Evolutionary conservation across 2,113 vertebrate species (phyloP).

Genomic region (Engraulis encrasicolus): DNA sequence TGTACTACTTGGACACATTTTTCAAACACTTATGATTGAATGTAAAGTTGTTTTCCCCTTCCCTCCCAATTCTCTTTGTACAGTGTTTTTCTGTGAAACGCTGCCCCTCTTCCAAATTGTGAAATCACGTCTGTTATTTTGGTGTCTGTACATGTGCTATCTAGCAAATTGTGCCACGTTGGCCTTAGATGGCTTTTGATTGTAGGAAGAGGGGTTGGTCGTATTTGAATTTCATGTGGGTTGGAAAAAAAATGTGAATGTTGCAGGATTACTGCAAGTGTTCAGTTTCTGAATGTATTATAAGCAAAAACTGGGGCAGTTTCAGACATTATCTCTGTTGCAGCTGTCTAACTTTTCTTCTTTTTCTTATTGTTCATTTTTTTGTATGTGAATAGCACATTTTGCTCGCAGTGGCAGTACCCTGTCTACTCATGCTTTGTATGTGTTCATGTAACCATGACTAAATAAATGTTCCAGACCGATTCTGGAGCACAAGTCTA

Average conservation of each 20-base stretch:
- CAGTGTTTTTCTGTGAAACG: not conserved
- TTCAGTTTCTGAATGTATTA: not conserved
- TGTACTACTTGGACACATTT: not conserved
- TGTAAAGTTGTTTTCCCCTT: not conserved
- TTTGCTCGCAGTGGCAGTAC: not conserved
- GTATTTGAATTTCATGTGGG: not conserved
- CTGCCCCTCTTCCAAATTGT: not conserved
- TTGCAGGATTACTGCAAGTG: not conserved
- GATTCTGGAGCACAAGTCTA: not conserved
- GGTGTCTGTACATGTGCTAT: not conserved
- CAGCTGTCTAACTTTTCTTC: not conserved
- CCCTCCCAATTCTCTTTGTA: not conserved
- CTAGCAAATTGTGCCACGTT: not conserved
- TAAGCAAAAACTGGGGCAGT: not conserved
- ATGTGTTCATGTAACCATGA: not conserved
- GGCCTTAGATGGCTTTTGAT: not conserved
- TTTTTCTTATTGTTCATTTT: not conserved
- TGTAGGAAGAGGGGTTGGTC: not conserved
- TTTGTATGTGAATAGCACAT: conserved; percentile 6
- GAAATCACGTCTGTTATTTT: not conserved
- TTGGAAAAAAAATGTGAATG: not conserved
- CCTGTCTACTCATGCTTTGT: not conserved
- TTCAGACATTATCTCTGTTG: not conserved
- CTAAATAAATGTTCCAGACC: not conserved
- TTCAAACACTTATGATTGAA: not conserved